Conservation (phyloP, 2,113 vertebrate genomes). For the Madoqua kirkii region DNA sequence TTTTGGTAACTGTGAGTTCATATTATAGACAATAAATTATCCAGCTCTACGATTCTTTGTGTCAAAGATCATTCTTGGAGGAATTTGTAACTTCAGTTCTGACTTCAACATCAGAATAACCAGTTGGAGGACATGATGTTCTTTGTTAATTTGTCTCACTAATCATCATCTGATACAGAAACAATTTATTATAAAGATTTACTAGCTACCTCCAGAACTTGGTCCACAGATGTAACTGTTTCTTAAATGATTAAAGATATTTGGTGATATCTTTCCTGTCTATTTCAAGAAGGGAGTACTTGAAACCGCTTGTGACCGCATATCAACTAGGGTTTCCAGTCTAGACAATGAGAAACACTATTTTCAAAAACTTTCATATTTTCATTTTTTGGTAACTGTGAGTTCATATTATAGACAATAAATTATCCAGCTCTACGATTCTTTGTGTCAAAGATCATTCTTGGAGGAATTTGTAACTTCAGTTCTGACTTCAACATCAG, state of each 20-base stretch:
- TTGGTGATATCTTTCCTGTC: background rate
- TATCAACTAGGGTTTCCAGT: background rate
- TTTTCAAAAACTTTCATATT: background rate
- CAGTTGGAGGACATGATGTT: background rate
- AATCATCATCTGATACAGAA: background rate
- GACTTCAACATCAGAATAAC: background rate
- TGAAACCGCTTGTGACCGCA: background rate
- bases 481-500: background rate
- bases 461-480: background rate
- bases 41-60: background rate
- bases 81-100: background rate
- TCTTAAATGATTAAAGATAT: background rate
- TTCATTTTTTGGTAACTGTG: background rate
- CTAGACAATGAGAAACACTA: background rate
- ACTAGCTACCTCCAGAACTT: no score
- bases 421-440: background rate
- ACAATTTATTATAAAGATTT: background rate
- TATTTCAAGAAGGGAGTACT: background rate
- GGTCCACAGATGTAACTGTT: background rate
- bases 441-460: background rate
- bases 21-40: background rate
- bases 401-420: background rate
- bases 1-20: background rate
- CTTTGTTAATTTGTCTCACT: background rate
- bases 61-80: background rate